Conservation (phyloP, 2,888 invertebrate genomes). For the Trissoscelio sp. region DNA sequence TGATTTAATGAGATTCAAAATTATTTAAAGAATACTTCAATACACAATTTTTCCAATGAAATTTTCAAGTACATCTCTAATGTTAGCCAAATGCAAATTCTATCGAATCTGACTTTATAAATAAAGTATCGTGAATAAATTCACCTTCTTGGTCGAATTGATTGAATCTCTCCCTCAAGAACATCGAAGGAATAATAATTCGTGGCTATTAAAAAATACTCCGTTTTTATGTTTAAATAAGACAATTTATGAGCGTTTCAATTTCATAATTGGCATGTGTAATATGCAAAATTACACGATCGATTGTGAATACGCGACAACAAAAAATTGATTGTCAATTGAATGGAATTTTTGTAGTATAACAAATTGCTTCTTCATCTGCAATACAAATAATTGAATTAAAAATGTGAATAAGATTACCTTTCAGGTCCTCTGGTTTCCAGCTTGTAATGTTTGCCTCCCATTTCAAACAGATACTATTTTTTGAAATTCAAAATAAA, state of each 20-base stretch:
- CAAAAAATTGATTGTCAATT: constrained; percentile 5
- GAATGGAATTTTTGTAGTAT: neutral
- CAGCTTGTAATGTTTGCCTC: constrained; percentile 45
- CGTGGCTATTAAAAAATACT: constrained; percentile 5
- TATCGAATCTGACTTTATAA: constrained; percentile 2
- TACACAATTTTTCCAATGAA: neutral
- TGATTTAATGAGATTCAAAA: too few species aligned
- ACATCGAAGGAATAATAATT: neutral
- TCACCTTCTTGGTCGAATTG: constrained; percentile 2
- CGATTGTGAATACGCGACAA: neutral
- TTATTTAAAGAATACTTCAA: too few species aligned
- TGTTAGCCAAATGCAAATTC: neutral
- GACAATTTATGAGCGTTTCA: constrained; percentile 7
- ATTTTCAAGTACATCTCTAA: neutral
- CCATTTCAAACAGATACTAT: constrained; percentile 29
- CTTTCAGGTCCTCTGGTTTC: constrained; percentile 47
- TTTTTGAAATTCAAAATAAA: constrained; percentile 11
- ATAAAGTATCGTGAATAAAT: constrained; percentile 5
- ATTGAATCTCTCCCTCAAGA: constrained; percentile 7
- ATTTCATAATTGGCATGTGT: neutral
- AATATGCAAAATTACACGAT: neutral
- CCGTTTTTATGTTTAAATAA: constrained; percentile 9
- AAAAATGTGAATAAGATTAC: constrained; percentile 14
- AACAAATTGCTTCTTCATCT: neutral
- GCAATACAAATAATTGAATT: neutral